Evolutionary conservation across 2,888 invertebrate species (phyloP).

Genomic region (Ennomos quercinarius): DNA sequence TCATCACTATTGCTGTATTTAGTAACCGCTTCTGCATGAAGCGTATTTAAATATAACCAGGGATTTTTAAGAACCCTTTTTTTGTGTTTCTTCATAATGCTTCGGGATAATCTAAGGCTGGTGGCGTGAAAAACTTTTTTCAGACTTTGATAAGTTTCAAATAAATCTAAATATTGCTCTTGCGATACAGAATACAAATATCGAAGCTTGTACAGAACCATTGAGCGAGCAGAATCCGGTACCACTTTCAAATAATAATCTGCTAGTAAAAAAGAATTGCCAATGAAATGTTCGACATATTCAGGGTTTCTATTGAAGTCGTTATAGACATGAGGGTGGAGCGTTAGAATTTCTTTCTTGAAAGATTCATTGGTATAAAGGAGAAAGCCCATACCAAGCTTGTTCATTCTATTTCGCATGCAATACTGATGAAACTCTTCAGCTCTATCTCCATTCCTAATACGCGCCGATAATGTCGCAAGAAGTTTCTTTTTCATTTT

Average conservation of each 20-base stretch:
- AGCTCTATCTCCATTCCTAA: conserved; percentile 52
- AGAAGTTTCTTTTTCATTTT: conserved; percentile 67
- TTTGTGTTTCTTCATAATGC: conserved; percentile 59
- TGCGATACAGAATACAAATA: conserved; percentile 44
- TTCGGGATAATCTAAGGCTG: conserved; percentile 41
- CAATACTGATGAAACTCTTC: conserved; percentile 60
- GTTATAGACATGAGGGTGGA: conserved; percentile 7
- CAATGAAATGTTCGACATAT: conserved; percentile 46
- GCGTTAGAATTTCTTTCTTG: conserved; percentile 31
- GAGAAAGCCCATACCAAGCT: too few relatives aligned
- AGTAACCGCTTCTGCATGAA: conserved; percentile 44
- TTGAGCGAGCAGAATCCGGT: not conserved
- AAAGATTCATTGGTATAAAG: too few relatives aligned
- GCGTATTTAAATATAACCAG: conserved; percentile 49
- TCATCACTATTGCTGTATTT: too few relatives aligned
- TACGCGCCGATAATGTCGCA: conserved; percentile 46
- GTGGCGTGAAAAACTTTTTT: too few relatives aligned
- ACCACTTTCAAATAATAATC: not conserved
- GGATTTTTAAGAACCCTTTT: conserved; percentile 52
- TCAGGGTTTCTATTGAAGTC: conserved; percentile 7
- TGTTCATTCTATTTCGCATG: conserved; percentile 38
- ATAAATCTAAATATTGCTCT: conserved; percentile 54
- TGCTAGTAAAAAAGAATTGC: conserved; percentile 45
- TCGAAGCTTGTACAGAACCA: conserved; percentile 24
- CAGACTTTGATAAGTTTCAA: conserved; percentile 24